Conservation (phyloP, 2,797 vertebrate species). For the Darevskia mixta region DNA sequence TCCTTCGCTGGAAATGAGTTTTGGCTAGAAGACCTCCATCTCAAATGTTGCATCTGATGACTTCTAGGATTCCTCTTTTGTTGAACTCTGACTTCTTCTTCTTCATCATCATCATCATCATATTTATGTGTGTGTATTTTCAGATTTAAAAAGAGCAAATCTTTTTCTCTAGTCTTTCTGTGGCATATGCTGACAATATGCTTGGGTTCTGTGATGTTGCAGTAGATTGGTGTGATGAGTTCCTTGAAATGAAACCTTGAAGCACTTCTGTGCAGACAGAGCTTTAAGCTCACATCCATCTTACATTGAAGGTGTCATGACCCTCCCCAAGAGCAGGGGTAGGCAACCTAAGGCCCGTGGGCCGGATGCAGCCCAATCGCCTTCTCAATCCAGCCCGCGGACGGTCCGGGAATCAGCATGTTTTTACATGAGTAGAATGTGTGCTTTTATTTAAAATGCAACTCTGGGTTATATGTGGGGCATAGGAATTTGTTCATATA, state of each 20-base stretch:
- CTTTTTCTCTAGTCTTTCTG: neutral
- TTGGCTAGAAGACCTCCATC: neutral
- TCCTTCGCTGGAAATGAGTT: accelerated
- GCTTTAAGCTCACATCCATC: neutral
- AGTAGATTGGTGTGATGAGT: neutral
- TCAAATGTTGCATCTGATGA: accelerated
- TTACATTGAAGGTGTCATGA: neutral
- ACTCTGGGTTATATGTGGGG: too few species aligned
- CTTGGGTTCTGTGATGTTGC: neutral
- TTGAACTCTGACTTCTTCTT: neutral
- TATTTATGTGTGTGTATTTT: too few species aligned
- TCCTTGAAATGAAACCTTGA: neutral
- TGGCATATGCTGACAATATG: accelerated
- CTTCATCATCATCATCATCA: too few species aligned
- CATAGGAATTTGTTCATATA: too few species aligned
- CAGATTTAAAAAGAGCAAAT: neutral
- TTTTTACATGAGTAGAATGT: too few species aligned
- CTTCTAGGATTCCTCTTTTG: neutral
- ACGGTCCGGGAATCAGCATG: too few species aligned
- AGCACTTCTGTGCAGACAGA: neutral
- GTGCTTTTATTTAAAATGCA: too few species aligned
- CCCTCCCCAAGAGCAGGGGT: too few species aligned
- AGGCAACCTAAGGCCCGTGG: too few species aligned
- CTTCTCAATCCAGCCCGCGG: too few species aligned
- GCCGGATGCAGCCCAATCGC: too few species aligned